phyloP scores from a whole-genome alignment of 2,113 vertebrate species.

The Pachyramphus minor region DNA sequence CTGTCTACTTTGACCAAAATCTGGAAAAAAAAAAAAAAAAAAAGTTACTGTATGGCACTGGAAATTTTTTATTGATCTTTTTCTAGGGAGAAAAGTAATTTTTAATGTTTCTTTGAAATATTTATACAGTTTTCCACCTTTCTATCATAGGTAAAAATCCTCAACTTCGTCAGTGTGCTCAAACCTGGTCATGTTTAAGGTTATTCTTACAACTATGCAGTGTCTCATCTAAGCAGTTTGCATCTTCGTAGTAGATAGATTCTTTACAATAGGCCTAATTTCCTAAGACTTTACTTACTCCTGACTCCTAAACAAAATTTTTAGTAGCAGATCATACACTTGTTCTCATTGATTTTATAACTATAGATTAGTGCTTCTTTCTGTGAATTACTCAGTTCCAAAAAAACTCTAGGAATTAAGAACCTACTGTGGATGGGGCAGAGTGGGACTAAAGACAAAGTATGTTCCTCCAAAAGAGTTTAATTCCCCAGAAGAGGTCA shows the following conservation, averaged over 20 bases:
- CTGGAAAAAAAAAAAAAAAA: neutral
- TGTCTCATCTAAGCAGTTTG: neutral
- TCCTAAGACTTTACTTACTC: neutral
- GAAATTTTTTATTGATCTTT: neutral
- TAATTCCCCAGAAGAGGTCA: neutral
- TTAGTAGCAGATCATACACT: neutral
- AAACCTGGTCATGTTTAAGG: neutral
- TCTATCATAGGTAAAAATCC: neutral
- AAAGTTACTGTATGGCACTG: neutral
- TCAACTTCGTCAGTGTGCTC: neutral
- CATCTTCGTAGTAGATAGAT: neutral
- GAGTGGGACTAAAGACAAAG: neutral
- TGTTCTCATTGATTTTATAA: neutral
- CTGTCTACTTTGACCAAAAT: neutral
- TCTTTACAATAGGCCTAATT: neutral
- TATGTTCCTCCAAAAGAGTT: neutral
- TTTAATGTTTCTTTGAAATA: neutral
- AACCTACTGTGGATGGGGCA: neutral
- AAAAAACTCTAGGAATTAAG: neutral
- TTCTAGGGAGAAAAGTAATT: neutral
- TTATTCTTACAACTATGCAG: neutral
- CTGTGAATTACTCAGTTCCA: neutral
- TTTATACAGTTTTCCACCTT: neutral
- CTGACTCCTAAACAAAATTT: neutral
- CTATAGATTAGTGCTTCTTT: neutral